A percentile compares a stretch with the other conserved stretches of the same genome.
These are phyloP conservation scores for Ectropis grisescens DNA, from an alignment of 1,140 invertebrate species.

Conservation along the genomic window DNA sequence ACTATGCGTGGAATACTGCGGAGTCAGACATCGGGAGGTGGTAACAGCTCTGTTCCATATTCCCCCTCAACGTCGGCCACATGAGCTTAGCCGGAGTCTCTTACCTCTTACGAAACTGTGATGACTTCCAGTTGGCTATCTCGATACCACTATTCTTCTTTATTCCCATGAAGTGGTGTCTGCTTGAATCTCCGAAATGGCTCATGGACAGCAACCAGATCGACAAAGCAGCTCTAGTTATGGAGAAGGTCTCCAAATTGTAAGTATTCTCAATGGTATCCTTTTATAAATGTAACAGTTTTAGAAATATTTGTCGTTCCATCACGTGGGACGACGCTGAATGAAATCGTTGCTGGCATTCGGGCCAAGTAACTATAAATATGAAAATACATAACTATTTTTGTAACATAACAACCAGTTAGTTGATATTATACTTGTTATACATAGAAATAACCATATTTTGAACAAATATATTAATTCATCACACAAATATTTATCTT, in stretches of 20 bases:
- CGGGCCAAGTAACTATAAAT: too few species aligned
- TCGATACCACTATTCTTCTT: conserved; percentile 34
- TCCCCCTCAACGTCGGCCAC: conserved; percentile 36
- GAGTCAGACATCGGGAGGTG: conserved; percentile 25
- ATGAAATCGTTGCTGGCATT: too few species aligned
- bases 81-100: conserved; percentile 36
- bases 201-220: conserved; percentile 31
- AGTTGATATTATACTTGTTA: too few species aligned
- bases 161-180: conserved; percentile 22
- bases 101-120: conserved; percentile 34
- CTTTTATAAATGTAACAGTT: background rate
- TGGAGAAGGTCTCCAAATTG: conserved; percentile 39
- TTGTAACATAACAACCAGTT: too few species aligned
- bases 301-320: conserved; percentile 1
- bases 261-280: conserved; percentile 24
- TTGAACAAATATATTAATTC: too few species aligned
- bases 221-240: conserved; percentile 23
- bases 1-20: conserved; percentile 32
- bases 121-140: conserved; percentile 33
- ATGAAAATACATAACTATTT: too few species aligned
- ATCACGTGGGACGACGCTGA: too few species aligned
- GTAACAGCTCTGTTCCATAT: conserved; percentile 36
- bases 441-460: too few species aligned
- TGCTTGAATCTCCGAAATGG: conserved; percentile 50
- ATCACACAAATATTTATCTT: too few species aligned